A percentile compares a stretch with the other conserved stretches of the same genome.
Conservation (phyloP, 1,140 invertebrate species). For the Periplaneta americana region DNA sequence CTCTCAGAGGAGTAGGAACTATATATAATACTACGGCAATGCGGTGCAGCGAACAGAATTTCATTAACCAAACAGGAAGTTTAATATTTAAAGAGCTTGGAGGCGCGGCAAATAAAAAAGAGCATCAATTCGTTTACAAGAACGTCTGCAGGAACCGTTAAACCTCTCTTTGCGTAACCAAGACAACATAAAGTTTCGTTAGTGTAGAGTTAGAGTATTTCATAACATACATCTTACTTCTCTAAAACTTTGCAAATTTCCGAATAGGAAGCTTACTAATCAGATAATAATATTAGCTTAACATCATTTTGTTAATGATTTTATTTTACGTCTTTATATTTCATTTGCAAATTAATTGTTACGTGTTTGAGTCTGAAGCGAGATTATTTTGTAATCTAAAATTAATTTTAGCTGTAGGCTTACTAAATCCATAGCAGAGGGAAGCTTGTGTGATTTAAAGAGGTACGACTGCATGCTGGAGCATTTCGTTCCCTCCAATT, state of each 20-base stretch:
- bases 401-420: neutral
- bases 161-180: neutral
- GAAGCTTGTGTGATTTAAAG: neutral
- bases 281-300: neutral
- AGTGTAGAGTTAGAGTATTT: neutral
- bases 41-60: neutral
- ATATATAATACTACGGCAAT: too few relatives aligned
- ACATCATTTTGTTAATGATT: neutral
- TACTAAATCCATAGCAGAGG: neutral
- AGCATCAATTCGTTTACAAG: neutral
- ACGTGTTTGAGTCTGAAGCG: neutral
- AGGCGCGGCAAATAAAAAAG: too few relatives aligned
- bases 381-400: neutral
- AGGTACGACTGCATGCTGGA: neutral
- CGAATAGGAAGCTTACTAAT: neutral
- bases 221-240: neutral
- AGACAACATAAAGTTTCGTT: neutral
- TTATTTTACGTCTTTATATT: neutral
- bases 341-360: neutral
- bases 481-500: neutral
- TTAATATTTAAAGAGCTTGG: too few relatives aligned
- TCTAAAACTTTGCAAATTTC: neutral
- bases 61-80: neutral
- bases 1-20: too few relatives aligned
- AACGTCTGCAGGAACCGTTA: neutral